Conservation (phyloP, 2,113 vertebrate species). For the Accipiter virgatus region DNA sequence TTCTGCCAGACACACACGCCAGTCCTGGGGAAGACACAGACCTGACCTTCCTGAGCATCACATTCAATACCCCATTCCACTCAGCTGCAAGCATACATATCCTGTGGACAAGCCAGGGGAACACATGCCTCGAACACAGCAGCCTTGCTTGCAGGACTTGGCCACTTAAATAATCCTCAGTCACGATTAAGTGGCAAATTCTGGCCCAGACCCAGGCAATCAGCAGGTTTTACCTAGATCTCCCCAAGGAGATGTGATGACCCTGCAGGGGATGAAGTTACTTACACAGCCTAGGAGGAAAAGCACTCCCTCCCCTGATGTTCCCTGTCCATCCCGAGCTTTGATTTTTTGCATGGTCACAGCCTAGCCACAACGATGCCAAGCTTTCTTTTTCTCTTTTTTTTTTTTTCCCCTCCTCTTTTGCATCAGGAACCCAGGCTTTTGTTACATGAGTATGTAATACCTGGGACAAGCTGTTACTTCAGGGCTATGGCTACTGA, state of each 20-base stretch:
- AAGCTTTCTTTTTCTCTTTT: background rate
- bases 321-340: background rate
- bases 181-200: background rate
- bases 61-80: accelerated
- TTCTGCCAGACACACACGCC: background rate
- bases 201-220: background rate
- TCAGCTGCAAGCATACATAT: background rate
- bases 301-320: background rate
- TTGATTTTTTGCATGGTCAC: background rate
- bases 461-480: background rate
- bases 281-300: background rate
- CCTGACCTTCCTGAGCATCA: background rate
- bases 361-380: background rate
- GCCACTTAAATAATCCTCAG: background rate
- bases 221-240: background rate
- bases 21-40: background rate
- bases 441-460: background rate
- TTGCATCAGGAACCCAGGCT: background rate
- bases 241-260: background rate
- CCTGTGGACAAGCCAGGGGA: background rate
- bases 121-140: background rate
- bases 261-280: background rate
- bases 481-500: background rate
- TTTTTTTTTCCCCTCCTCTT: background rate
- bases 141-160: background rate